Conservation (phyloP, 2,888 invertebrate genomes). For the Hirtodrosophila cameraria region DNA sequence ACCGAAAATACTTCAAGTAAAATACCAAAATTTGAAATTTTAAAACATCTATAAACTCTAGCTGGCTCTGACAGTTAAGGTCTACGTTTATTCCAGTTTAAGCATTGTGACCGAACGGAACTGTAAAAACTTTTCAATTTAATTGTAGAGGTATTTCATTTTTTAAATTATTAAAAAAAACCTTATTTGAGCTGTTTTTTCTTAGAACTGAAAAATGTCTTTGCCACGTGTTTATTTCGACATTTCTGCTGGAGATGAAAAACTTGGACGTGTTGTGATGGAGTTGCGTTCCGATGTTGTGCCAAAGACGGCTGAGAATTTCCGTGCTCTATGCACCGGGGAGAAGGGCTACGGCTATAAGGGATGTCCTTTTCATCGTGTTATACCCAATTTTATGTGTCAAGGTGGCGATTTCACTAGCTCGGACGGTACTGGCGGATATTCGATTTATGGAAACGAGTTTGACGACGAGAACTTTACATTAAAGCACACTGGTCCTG, state of each 20-base stretch:
- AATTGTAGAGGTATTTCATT: too few species aligned
- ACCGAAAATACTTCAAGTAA: not conserved
- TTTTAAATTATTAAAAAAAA: too few species aligned
- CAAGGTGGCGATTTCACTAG: constrained; percentile 97
- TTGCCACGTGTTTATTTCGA: constrained; percentile 10
- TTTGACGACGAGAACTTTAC: constrained; percentile 98
- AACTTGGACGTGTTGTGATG: not conserved
- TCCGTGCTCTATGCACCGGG: constrained; percentile 97
- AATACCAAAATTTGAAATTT: not conserved
- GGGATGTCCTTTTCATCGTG: constrained; percentile 95
- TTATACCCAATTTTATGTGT: constrained; percentile 98
- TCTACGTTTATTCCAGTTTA: not conserved
- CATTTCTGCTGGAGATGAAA: not conserved
- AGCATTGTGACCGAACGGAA: not conserved
- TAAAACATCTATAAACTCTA: not conserved
- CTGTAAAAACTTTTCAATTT: too few species aligned
- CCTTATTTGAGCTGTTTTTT: too few species aligned
- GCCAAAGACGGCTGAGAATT: constrained; percentile 97
- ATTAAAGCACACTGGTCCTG: constrained; percentile 85
- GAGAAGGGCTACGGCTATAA: constrained; percentile 97
- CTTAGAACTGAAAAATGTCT: not conserved
- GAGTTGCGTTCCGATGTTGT: constrained; percentile 94
- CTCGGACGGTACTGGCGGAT: constrained; percentile 97
- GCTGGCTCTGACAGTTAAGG: too few species aligned
- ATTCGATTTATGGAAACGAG: constrained; percentile 97